These are phyloP conservation scores for Polyploca ridens DNA, from an alignment of 2,888 invertebrate genomes.

Conservation along the genomic window DNA sequence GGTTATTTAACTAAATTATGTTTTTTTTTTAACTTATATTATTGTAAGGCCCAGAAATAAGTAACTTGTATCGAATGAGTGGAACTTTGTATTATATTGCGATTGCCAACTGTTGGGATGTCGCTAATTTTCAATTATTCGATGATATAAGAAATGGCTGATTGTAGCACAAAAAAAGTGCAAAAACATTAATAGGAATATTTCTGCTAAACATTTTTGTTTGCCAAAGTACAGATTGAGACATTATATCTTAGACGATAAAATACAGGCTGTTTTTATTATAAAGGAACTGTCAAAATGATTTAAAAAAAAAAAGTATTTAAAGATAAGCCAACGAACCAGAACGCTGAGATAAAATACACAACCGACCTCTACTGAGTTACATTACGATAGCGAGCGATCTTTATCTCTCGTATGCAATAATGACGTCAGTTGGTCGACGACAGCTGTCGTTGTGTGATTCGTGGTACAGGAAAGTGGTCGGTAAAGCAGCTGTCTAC, in stretches of 20 bases:
- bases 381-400: too few relatives aligned
- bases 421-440: too few relatives aligned
- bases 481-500: too few relatives aligned
- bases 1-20: too few relatives aligned
- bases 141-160: neutral
- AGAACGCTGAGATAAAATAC: too few relatives aligned
- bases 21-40: neutral
- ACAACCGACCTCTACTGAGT: too few relatives aligned
- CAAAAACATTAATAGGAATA: too few relatives aligned
- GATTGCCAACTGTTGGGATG: neutral
- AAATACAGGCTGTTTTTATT: neutral
- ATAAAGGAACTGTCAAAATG: neutral
- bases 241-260: neutral
- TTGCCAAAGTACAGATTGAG: neutral
- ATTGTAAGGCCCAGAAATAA: neutral
- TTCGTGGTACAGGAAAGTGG: too few relatives aligned
- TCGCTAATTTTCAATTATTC: neutral
- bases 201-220: neutral
- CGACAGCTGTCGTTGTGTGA: too few relatives aligned
- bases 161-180: neutral
- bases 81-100: neutral
- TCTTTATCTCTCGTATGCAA: too few relatives aligned
- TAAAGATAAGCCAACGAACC: too few relatives aligned
- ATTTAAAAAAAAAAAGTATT: neutral
- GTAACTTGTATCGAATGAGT: neutral